These are phyloP conservation scores for Euborellia annulipes DNA, from an alignment of 1,140 invertebrate species.

Conservation along the genomic window DNA sequence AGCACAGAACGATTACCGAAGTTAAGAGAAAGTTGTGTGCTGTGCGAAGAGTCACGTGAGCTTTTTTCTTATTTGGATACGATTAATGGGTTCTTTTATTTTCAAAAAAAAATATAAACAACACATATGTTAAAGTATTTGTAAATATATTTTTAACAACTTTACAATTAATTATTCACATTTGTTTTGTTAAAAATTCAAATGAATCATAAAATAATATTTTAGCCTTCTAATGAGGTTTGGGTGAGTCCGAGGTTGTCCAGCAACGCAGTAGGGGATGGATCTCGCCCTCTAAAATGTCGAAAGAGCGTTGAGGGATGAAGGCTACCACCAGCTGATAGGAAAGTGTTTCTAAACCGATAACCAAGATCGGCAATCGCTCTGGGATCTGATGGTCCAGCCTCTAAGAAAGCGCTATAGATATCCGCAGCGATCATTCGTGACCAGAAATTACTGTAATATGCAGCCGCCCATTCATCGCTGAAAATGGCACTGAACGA, in stretches of 20 bases:
- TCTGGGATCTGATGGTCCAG: constrained; percentile 14
- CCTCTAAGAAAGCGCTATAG: constrained; percentile 68
- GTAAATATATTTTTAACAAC: no score
- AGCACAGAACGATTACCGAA: no score
- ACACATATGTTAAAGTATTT: no score
- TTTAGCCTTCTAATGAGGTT: no score
- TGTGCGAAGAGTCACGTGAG: no score
- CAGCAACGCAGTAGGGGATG: constrained; percentile 65
- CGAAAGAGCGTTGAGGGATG: constrained; percentile 72
- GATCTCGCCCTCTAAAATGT: constrained; percentile 79
- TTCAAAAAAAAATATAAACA: no score
- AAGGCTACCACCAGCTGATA: constrained; percentile 64
- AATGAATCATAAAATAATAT: no score
- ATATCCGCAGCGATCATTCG: constrained; percentile 79
- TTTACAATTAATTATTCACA: no score
- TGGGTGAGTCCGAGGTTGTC: constrained; percentile 40
- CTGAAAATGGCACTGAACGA: constrained; percentile 58
- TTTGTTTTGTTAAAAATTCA: no score
- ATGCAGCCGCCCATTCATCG: constrained; percentile 54
- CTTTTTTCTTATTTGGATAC: no score
- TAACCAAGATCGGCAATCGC: constrained; percentile 14
- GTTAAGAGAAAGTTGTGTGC: no score
- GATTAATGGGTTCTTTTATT: no score
- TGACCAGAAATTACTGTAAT: constrained; percentile 64
- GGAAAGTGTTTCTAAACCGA: constrained; percentile 69